Percentiles rank a stretch among this genome's conserved stretches.
Conservation (phyloP, 1,140 invertebrate genomes). For the Drosophila nigrodunni region DNA sequence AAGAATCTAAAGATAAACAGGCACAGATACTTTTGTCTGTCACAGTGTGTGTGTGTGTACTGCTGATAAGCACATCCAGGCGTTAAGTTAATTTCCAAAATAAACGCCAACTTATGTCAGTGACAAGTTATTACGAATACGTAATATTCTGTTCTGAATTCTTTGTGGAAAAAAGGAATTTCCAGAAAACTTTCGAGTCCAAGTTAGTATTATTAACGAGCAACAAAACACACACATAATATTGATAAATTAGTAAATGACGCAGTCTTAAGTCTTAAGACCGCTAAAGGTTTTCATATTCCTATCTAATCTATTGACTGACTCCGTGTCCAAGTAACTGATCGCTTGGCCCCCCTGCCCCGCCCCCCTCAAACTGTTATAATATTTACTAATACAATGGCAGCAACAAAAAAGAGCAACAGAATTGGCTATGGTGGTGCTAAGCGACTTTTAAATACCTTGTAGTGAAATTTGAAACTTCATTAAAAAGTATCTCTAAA, state of each 20-base stretch:
- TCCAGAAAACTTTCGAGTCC: conserved; percentile 40
- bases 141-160: not conserved
- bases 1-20: not conserved
- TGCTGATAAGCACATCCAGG: conserved; percentile 38
- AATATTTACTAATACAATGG: conserved; percentile 52
- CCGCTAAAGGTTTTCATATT: conserved; percentile 31
- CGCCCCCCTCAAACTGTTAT: conserved; percentile 1
- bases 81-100: conserved; percentile 16
- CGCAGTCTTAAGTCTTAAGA: conserved; percentile 66
- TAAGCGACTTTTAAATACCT: too few relatives aligned
- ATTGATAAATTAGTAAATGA: conserved; percentile 77
- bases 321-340: conserved; percentile 41
- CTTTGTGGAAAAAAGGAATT: conserved; percentile 28
- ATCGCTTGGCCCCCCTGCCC: not conserved
- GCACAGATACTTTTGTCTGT: not conserved
- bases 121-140: conserved; percentile 2
- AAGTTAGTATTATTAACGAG: conserved; percentile 51
- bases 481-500: too few relatives aligned
- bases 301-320: conserved; percentile 73
- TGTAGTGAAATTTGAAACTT: too few relatives aligned
- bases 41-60: not conserved
- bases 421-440: too few relatives aligned
- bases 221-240: conserved; percentile 48
- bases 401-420: not conserved
- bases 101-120: conserved; percentile 10